Evolutionary conservation across 1,140 invertebrate species (phyloP), one percentile per base, ranked within the genome.

Genomic region (Drosophila sturtevanti): DNA sequence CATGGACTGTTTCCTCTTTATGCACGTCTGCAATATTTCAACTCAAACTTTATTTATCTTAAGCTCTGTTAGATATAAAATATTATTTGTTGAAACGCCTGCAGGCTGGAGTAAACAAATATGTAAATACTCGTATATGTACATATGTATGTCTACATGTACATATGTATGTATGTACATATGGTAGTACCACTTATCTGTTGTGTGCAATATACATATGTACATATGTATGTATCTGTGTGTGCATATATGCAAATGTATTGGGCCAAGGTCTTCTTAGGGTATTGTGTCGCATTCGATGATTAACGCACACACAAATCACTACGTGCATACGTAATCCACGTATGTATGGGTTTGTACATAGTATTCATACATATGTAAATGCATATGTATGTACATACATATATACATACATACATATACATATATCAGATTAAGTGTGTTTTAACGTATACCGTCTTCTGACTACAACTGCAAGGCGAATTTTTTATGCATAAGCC

Each of bases 201-300:
- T n/a, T n/a, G n/a, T n/a, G n/a, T n/a, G n/a, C n/a, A n/a, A n/a
- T n/a, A n/a, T n/a, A 9, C 51, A 16, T 64, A 18, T 34, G 31
- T n/a, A 21, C 18, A 3, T 69, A 31, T 35, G 1, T 65, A 22
- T 34, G 34, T 62, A 62, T 35, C 35, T 12, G 54, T 44, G 27
- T 63, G 18, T 44, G 37, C 4, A 18, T 59, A 14, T 37, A 51
- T n/a, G 35, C 14, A 41, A 48, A 22, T 51, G 34, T 37, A 59
- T 62, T 62, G 37, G 38, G 38, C 38, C 37, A 62, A 62, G 38
- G 60, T 48, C 60, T 62, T 44, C 27, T n/a, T 4, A 12, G 24
- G 12, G 24, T 48, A 34, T 41, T 60, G 56, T 59, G 1, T 9
- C 12, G 24, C 9, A 11, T 41, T 24, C 24, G 18, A 61, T 9